These are phyloP conservation scores for Diachasmimorpha longicaudata DNA, from an alignment of 1,140 invertebrate genomes.

Conservation along the genomic window DNA sequence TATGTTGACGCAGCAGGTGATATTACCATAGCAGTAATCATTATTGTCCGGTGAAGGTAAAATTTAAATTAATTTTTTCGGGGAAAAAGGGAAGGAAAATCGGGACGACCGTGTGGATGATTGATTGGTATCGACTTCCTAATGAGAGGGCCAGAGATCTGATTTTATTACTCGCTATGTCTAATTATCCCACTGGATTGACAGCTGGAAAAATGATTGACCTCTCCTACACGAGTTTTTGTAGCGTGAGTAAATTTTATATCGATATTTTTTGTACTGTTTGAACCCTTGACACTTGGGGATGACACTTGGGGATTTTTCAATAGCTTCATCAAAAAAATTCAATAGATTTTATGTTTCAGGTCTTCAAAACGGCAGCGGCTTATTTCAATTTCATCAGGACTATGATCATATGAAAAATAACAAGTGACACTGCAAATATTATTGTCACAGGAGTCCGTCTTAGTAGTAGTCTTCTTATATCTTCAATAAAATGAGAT, in stretches of 20 bases:
- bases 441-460: not conserved
- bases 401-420: not conserved
- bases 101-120: conserved; percentile 32
- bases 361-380: not conserved
- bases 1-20: conserved; percentile 12
- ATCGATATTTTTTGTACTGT: too few relatives aligned
- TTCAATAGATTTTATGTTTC: not conserved
- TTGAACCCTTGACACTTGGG: too few relatives aligned
- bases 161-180: conserved; percentile 33
- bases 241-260: conserved; percentile 37
- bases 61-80: not conserved
- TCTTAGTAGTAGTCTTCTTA: too few relatives aligned
- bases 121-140: conserved; percentile 44
- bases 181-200: conserved; percentile 37
- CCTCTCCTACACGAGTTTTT: conserved; percentile 42
- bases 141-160: conserved; percentile 29
- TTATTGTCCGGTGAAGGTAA: not conserved
- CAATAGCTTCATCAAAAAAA: too few relatives aligned
- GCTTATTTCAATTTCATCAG: not conserved
- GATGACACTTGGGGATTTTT: too few relatives aligned
- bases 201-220: conserved; percentile 46
- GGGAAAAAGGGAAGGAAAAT: conserved; percentile 23
- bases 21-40: not conserved
- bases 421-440: too few relatives aligned
- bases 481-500: too few relatives aligned